These are phyloP conservation scores for Trichomalopsis sarcophagae DNA, from an alignment of 1,140 invertebrate genomes.

Conservation along the genomic window DNA sequence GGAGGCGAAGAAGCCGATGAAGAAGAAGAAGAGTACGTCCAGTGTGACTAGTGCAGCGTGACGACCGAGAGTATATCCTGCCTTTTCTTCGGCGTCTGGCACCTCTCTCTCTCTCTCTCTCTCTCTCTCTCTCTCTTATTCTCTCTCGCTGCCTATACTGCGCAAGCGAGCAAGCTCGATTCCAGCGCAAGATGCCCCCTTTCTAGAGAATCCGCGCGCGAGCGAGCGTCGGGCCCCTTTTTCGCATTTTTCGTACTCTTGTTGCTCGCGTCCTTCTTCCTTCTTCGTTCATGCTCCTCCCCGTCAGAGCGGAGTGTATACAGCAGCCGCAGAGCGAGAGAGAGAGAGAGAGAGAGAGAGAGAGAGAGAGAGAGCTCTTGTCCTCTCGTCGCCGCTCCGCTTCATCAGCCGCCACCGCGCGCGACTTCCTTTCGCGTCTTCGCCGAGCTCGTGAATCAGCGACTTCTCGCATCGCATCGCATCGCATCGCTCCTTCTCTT, in stretches of 20 bases:
- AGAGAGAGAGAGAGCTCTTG: background rate
- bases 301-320: background rate
- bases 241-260: conserved; percentile 57
- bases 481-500: conserved; percentile 46
- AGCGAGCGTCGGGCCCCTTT: conserved; percentile 56
- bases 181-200: background rate
- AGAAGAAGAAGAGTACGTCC: background rate
- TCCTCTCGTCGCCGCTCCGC: conserved; percentile 50
- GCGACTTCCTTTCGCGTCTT: conserved; percentile 45
- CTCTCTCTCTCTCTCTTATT: background rate
- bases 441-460: conserved; percentile 50
- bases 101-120: conserved; percentile 50
- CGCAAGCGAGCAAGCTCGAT: no score
- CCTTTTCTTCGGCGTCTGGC: conserved; percentile 1
- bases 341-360: background rate
- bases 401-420: conserved; percentile 46
- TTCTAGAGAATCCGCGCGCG: background rate
- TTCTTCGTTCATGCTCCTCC: conserved; percentile 10
- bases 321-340: background rate
- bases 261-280: conserved; percentile 51
- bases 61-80: conserved; percentile 18
- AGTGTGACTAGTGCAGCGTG: conserved; percentile 18
- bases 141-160: background rate
- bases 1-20: background rate
- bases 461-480: conserved; percentile 44